phyloP scores from a whole-genome alignment of 2,888 invertebrate genomes.

The Amphipyra tragopoginis region DNA sequence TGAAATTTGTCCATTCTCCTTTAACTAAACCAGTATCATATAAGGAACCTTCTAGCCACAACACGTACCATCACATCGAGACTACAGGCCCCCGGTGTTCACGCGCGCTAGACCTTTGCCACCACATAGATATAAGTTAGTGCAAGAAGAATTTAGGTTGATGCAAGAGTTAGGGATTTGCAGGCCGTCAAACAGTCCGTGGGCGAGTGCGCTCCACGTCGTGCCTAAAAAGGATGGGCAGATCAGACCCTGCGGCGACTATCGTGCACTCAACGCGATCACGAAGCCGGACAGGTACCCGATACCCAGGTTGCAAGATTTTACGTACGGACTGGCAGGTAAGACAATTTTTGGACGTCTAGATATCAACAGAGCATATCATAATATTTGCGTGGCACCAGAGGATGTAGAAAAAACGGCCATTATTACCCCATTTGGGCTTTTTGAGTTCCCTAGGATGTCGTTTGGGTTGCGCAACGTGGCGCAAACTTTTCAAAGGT shows the following conservation, averaged over 20 bases:
- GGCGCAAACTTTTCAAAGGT: conserved; percentile 6
- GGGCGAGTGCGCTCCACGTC: conserved; percentile 4
- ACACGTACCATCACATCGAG: background rate
- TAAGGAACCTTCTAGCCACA: background rate
- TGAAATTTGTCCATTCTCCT: too few relatives aligned
- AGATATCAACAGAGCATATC: conserved; percentile 5
- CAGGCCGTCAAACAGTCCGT: conserved; percentile 2
- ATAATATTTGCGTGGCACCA: background rate
- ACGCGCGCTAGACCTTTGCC: background rate
- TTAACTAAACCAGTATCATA: background rate
- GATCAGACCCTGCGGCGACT: conserved; percentile 1
- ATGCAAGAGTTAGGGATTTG: conserved; percentile 1
- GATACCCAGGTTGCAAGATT: background rate
- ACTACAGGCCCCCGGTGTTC: conserved; percentile 2
- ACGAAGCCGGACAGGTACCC: conserved; percentile 6
- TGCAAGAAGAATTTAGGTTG: conserved; percentile 1
- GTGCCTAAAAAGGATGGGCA: conserved; percentile 5
- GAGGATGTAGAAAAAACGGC: conserved; percentile 5
- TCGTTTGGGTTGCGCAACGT: background rate
- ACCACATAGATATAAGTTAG: background rate
- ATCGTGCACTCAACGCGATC: conserved; percentile 1
- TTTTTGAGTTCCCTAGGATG: conserved; percentile 2
- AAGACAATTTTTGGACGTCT: background rate
- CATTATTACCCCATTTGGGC: conserved; percentile 4
- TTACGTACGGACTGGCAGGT: background rate